Evolutionary conservation across 1,140 invertebrate species (phyloP).

Genomic region (Drosophila pandora): DNA sequence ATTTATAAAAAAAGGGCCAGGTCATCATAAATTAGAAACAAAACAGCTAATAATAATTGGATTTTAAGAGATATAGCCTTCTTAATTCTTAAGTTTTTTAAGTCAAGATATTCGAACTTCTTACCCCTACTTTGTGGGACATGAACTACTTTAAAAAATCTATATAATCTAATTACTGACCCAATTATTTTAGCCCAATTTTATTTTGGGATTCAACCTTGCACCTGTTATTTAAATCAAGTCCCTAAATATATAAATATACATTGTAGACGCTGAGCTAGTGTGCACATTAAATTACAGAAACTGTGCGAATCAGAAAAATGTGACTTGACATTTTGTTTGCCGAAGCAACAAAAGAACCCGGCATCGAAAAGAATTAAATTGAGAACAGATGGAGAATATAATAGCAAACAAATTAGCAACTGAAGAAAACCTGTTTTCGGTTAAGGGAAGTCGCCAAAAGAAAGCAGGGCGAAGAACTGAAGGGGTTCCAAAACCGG

Average conservation of each 20-base stretch:
- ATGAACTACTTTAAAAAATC: too few species aligned
- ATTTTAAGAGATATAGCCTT: too few species aligned
- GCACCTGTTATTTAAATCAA: slow-evolving; percentile 36
- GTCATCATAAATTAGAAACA: slow-evolving; percentile 15
- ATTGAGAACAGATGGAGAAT: slow-evolving; percentile 6
- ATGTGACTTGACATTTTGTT: slow-evolving; percentile 42
- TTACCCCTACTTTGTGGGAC: too few species aligned
- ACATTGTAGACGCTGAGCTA: slow-evolving; percentile 8
- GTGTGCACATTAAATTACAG: slow-evolving; percentile 43
- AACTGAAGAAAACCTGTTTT: slow-evolving; percentile 49
- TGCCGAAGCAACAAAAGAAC: slow-evolving; percentile 11
- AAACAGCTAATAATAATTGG: not conserved
- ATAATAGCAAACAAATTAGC: slow-evolving; percentile 37
- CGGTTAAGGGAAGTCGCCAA: slow-evolving; percentile 42
- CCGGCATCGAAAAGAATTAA: slow-evolving; percentile 2
- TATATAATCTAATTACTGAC: not conserved
- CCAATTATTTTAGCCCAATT: slow-evolving; percentile 2
- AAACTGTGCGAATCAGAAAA: slow-evolving; percentile 44
- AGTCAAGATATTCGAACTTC: too few species aligned
- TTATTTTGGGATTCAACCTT: not conserved
- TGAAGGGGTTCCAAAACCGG: slow-evolving; percentile 57
- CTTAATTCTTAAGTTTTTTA: too few species aligned
- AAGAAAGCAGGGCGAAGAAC: slow-evolving; percentile 46
- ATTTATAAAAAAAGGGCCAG: not conserved
- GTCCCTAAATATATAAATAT: slow-evolving; percentile 4